Base-by-base conservation (phyloP, 2,888 invertebrate species). In the Anthoptus insignis region DNA sequence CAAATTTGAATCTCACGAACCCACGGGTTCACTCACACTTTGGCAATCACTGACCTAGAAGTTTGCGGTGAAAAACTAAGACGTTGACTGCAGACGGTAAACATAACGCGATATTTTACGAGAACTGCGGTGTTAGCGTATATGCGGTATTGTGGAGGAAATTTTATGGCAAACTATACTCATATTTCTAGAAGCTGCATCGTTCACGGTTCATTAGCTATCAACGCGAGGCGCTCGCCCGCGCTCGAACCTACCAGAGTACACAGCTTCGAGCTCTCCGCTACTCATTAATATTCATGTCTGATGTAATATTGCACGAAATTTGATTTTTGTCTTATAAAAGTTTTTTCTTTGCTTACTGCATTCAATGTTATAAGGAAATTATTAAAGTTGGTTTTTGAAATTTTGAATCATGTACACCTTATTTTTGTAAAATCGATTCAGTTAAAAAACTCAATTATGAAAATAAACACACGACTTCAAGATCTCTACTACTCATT, bases 131-230 rank as follows among this genome's bases (percentile, higher is more conserved):
- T 64, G 32, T 64, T 58, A 64, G 57, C 50, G 49, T 50, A 57
- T 42, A 52, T 52, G 49, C 56, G 66, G 63, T 66, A 73, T 74
- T 80, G 76, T 76, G 72, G 74, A 67, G 68, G 69, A 67, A 77
- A 75, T 80, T 81, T 80, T 81, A 81, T 78, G 73, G 74, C 58
- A 65, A 74, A 75, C 72, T 75, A 72, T 70, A 69, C 71, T 77
- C 73, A 75, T 81, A 83, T 84, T 77, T 77, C 82, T 77, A 75
- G 77, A 71, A 73, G 71, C 69, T 77, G 77, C 78, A 76, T 71
- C 73, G 80, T 84, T 85, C 79, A 84, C 82, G 80, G 79, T 77
- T 85, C 86, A 85, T 85, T 86, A 82, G 77, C 70, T 75, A 76
- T 73, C 75, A 76, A 75, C 70, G 65, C 65, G 64, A 56, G 70